Base-by-base conservation (phyloP, 37 sponge, comb jelly and placozoan species). In the Oscarella lobularis region DNA sequence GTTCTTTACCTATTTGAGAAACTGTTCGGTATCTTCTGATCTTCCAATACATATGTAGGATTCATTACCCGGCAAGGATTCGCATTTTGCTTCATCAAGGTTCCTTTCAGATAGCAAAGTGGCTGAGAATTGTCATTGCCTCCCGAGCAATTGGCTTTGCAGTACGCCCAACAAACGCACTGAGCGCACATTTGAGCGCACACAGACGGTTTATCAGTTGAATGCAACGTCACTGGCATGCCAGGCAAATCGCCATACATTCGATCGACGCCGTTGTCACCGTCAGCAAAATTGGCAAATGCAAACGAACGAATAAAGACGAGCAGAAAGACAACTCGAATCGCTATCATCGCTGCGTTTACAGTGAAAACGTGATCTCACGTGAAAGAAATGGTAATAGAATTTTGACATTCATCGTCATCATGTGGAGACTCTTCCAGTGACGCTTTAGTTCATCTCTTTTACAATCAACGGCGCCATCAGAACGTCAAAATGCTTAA, bases 201-300 rank as follows among this genome's bases (percentile, higher is more conserved):
- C 39, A 66, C 82, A 6, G 39, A 14, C 0, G 81, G 74, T 68
- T 68, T 68, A 20, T 68, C 31, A 35, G 5, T 14, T 31, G 38
- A 35, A 27, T 35, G 38, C 31, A 81, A 32, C 2, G 48, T 1
- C 32, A 84, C 54, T 2, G 84, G 84, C 78, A 81, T 77, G 69
- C 67, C 39, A 3, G 79, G 72, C 2, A 88, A 60, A 36, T 88
- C 88, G 60, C 84, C 84, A 20, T 39, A 31, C 0, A 70, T 72
- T 20, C 88, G 39, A 41, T 88, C 88, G 6, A 88, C 84, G 0
- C 88, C 84, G 55, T 74, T 76, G 67, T 88, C 77, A 30, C 88
- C 88, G 72, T 88, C 84, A 29, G 76, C 31, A 83, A 82, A 83
- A 39, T 37, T 72, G n/a, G 75, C 75, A 0, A 20, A n/a, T n/a